Base-by-base conservation (phyloP, 2,888 invertebrate species). In the Ceratothoa steindachneri region DNA sequence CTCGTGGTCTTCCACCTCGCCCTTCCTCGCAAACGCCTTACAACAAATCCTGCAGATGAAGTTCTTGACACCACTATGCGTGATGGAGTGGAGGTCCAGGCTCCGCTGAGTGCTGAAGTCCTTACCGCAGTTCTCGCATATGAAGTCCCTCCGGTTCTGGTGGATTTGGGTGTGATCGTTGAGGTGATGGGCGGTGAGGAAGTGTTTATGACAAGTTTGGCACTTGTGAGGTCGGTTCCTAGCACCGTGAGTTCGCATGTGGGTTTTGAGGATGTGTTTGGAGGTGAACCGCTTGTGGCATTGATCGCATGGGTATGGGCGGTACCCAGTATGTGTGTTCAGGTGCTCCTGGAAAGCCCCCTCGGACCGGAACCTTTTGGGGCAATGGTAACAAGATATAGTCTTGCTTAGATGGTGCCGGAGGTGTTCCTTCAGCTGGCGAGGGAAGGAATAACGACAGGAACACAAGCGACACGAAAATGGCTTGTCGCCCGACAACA, bases 91-190 rank as follows among this genome's bases (percentile, higher is more conserved):
- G 2, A 79, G 64, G 53, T 79, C 79, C 24, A 79, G 52, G 66
- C 76, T 79, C 55, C 79, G 69, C 55, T 74, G 74, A 9, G 79
- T 79, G 0, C 91, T 91, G 85, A 93, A 93, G 0, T 89, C 89
- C 83, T 91, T 93, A 0, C 88, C 88, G 82, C 92, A 93, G 9
- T 88, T 85, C 2, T 88, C 86, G 81, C 92, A 92, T 53, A 88
- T 87, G 82, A 88, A 91, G 0, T 91, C 90, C 81, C 90, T 89
- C 80, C 87, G 88, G 0, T 91, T 91, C 0, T 91, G 89, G 82
- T 93, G 93, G 0, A 92, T 91, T 55, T 92, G 89, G 66, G 89
- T 89, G 83, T 93, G 93, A 0, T 92, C 91, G 80, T 90, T 90
- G 66, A 89, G 81, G 83, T 92, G 92, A 81, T 92, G 91, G 4